Base-by-base conservation (phyloP, 2,113 vertebrate species). In the Dicaeum eximium region DNA sequence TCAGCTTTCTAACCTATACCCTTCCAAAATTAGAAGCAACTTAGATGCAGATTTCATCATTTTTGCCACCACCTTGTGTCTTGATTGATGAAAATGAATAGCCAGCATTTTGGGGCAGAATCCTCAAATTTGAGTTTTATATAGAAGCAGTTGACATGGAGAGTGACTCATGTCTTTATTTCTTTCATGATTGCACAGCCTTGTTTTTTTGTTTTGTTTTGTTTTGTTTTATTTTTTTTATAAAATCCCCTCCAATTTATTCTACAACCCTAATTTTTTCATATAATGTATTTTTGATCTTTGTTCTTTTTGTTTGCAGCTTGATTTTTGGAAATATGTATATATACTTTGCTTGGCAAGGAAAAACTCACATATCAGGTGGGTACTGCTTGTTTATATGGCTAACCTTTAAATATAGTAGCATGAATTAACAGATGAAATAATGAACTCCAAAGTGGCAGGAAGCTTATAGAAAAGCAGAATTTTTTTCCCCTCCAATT, bases 241-340 rank as follows among this genome's bases (percentile, higher is more conserved):
- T n/a, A n/a, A n/a, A n/a, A n/a, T n/a, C n/a, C n/a, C n/a, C n/a
- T n/a, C n/a, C n/a, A n/a, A n/a, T n/a, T n/a, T n/a, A n/a, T n/a
- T n/a, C n/a, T n/a, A 11, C 20, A 40, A 6, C 40, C 30, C 33
- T 37, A 21, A 3, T 51, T n/a, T 50, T 66, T 18, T 18, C 6
- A 8, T 40, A 28, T 10, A 74, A 56, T 88, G 11, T 38, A 19
- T 38, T 75, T 13, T 12, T 95, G 31, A 90, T 16, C 60, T 74
- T 45, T 67, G 13, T 69, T 30, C 14, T 91, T 71, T 81, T 23
- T 70, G 10, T 57, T 97, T 91, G 33, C 97, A 99, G 99, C 96
- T 98, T 99, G 83, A 99, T 99, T 96, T 99, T 99, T 97, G 99
- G 99, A 45, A 99, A 99, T 90, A 98, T 99, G 16, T 99, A 99